Base-by-base conservation (phyloP, 1,140 invertebrate species). In the Rhopalosiphum maidis region DNA sequence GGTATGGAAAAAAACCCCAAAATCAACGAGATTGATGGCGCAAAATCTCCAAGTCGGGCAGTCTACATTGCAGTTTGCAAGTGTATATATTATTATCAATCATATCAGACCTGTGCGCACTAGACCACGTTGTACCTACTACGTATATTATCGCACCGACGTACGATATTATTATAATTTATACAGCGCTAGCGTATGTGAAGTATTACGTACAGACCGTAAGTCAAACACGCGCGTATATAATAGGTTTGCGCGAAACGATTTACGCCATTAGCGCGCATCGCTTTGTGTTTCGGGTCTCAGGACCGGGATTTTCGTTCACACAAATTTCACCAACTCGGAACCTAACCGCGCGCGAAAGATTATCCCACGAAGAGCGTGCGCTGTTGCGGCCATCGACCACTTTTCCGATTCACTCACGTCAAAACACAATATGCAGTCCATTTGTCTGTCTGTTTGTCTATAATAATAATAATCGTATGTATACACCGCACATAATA, bases 341-440 rank as follows among this genome's bases (percentile, higher is more conserved):
- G 22, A 37, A 30, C 68, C 43, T 1, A 86, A 88, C 86, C 15
- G 46, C 86, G 15, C 46, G 25, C 86, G 11, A 68, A 91, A 82
- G n/a, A 92, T 92, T 92, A 92, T 92, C 91, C 90, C 90, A 92
- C 90, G 90, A 88, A n/a, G 41, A 46, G 46, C 30, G 35, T 23
- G 54, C n/a, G 54, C 6, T 6, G 46, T 55, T 54, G 51, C 35
- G 51, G 91, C 83, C 91, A 54, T 92, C 91, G 91, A 92, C 68
- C 91, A 54, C 46, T 92, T 85, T 92, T 85, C 77, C 91, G 77
- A 92, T 85, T 83, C 48, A 85, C 91, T 83, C 91, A 54, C 77
- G 91, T 92, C 91, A 92, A 92, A 92, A 92, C 82, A 92, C 91
- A 92, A 92, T 92, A 48, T 46, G 30, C 55, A 83, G 90, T 92